Evolutionary conservation across 2,113 vertebrate species (phyloP), one percentile per base, ranked within the genome.

Genomic region (Columba livia): DNA sequence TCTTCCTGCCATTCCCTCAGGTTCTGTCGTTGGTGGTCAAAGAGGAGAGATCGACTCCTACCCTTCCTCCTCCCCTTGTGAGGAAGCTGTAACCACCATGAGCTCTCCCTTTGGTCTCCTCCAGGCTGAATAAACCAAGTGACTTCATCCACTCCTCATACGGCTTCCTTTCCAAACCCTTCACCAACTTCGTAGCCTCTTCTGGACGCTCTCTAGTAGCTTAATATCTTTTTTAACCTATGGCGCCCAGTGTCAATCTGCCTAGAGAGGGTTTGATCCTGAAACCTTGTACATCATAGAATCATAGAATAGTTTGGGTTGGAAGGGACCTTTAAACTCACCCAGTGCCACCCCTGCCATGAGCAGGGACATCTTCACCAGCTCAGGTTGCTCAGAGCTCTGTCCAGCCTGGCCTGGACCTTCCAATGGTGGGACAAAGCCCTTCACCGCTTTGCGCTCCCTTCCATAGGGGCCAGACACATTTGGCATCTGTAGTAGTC

Each of bases 401-500:
- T 18, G 18, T 47, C 44, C 44, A 47, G 44, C 44, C 77, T 47
- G 44, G 18, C 44, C 44, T 47, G 44, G 44, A 47, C 44, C 44
- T 47, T 51, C 31, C 36, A 5, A 1, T 11, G 42, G 5, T 36
- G 69, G 32, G 44, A 26, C 34, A 51, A 66, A 74, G 21, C 25
- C 23, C n/a, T 16, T 48, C 61, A 16, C 6, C 15, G 21, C 48
- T 69, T 69, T 40, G 48, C 34, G 12, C 26, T 15, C 64, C 58
- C 44, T 65, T 51, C 44, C 2, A 0, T 2, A n/a, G 32, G 15
- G 20, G 6, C 28, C 5, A 5, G 65, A 57, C 10, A 28, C 3
- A 9, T 48, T 81, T 32, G 47, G 6, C 11, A 65, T 34, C 31
- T 36, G 42, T 28, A 15, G 15, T 15, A 15, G 58, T 61, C 56